A percentile compares a stretch with the other conserved stretches of the same genome.
Evolutionary conservation across 2,113 vertebrate species (phyloP).

Genomic region (Chunga burmeisteri): DNA sequence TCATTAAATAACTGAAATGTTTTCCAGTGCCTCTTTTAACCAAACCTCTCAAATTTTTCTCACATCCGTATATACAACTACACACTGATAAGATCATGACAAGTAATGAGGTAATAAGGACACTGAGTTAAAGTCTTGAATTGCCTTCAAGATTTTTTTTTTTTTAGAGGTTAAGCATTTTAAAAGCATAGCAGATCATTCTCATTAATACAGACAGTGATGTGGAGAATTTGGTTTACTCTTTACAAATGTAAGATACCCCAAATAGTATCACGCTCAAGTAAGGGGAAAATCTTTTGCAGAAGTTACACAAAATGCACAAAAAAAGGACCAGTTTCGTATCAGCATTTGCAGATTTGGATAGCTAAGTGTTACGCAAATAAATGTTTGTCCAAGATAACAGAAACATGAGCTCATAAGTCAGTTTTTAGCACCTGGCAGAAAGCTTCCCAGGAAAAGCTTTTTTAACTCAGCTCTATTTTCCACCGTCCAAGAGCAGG

Average conservation of each 20-base stretch:
- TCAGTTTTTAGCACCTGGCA: not conserved
- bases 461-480: not conserved
- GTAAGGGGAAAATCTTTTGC: not conserved
- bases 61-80: not conserved
- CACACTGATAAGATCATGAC: not conserved
- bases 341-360: not conserved
- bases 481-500: not conserved
- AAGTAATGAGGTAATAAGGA: not conserved
- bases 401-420: not conserved
- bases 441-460: not conserved
- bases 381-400: not conserved
- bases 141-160: not conserved
- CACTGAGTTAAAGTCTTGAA: not conserved
- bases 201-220: not conserved
- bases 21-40: not conserved
- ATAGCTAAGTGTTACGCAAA: not conserved
- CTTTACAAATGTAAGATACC: not conserved
- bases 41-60: not conserved
- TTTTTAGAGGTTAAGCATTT: not conserved
- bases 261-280: not conserved
- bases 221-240: not conserved
- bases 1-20: not conserved
- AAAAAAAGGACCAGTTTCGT: not conserved
- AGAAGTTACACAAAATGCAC: not conserved
- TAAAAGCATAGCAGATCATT: not conserved